Evolutionary conservation across 2,797 vertebrate species (phyloP).

Genomic region (Galago senegalensis): DNA sequence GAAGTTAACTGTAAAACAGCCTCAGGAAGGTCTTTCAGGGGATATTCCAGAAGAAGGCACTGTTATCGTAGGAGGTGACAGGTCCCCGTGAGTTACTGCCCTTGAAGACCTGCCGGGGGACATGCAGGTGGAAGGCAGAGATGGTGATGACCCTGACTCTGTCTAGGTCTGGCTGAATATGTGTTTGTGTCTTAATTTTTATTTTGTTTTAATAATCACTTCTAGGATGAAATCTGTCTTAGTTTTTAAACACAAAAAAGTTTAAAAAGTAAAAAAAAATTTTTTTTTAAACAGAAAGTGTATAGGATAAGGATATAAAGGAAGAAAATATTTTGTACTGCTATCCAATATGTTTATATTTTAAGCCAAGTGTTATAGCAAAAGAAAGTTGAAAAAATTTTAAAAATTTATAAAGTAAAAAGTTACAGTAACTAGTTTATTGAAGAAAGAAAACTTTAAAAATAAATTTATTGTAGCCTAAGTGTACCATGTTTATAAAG

Average conservation of each 20-base stretch:
- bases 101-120: neutral
- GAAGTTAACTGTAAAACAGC: neutral
- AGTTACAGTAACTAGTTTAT: neutral
- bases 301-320: neutral
- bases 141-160: neutral
- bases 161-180: neutral
- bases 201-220: neutral
- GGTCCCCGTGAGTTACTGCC: neutral
- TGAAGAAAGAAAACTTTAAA: neutral
- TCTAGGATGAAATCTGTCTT: neutral
- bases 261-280: neutral
- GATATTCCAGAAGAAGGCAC: neutral
- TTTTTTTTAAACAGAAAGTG: neutral
- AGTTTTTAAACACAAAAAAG: neutral
- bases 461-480: neutral
- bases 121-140: neutral
- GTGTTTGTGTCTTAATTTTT: neutral
- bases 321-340: neutral
- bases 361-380: neutral
- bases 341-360: neutral
- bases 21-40: neutral
- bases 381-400: neutral
- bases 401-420: neutral
- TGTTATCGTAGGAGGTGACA: neutral
- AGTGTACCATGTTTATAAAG: neutral